These are phyloP conservation scores for Athetis lepigone DNA, from an alignment of 2,888 invertebrate species.

Conservation along the genomic window DNA sequence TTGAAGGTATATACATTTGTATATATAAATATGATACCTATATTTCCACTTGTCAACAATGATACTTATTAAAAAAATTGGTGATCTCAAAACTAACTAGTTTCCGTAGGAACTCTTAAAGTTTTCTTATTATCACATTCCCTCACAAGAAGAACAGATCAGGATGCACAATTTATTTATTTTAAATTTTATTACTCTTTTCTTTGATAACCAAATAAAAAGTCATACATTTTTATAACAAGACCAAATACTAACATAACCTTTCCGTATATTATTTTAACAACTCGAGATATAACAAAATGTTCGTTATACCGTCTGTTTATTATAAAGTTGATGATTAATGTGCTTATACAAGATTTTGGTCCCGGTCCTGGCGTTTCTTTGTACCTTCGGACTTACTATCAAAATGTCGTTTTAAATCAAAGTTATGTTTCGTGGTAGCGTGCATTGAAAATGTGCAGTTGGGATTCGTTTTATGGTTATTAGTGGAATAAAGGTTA, in stretches of 20 bases:
- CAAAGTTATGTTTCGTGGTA: slow-evolving; percentile 58
- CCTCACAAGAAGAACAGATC: slow-evolving; percentile 6
- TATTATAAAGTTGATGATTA: slow-evolving; percentile 56
- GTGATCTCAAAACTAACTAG: too few relatives aligned
- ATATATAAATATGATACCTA: too few relatives aligned
- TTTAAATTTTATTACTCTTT: background rate
- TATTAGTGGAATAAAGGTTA: background rate
- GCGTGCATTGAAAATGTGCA: slow-evolving; percentile 32
- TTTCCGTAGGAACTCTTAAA: too few relatives aligned
- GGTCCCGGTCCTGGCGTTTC: slow-evolving; percentile 57
- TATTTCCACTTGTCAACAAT: too few relatives aligned
- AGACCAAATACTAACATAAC: slow-evolving; percentile 35
- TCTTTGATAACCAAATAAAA: slow-evolving; percentile 15
- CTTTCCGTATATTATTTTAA: slow-evolving; percentile 27
- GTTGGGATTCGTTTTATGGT: slow-evolving; percentile 48
- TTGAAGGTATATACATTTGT: too few relatives aligned
- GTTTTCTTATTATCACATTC: slow-evolving; percentile 5
- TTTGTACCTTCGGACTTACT: slow-evolving; percentile 50
- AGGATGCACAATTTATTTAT: slow-evolving; percentile 28
- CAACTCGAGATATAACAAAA: slow-evolving; percentile 39
- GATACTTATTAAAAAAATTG: too few relatives aligned
- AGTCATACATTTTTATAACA: slow-evolving; percentile 16
- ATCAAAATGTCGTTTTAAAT: slow-evolving; percentile 60
- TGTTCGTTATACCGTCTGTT: slow-evolving; percentile 57
- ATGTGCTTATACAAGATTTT: slow-evolving; percentile 55